These are phyloP conservation scores for Sphyrna mokarran DNA, from an alignment of 2,113 vertebrate genomes.

Conservation along the genomic window DNA sequence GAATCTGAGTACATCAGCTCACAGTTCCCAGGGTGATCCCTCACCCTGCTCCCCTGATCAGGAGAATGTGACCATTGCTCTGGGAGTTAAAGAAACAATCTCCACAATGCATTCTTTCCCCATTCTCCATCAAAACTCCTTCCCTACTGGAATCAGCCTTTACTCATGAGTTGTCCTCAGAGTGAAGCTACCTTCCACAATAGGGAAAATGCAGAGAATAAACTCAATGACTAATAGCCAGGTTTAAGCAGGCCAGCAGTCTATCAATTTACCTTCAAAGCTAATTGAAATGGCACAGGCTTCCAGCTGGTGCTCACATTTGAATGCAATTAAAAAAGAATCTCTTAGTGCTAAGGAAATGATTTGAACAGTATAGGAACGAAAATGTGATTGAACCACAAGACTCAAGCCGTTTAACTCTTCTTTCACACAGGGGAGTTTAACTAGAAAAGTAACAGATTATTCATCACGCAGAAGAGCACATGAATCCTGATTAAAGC, in stretches of 20 bases:
- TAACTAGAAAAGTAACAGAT: neutral
- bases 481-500: neutral
- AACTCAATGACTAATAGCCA: slow-evolving; percentile 13
- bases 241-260: neutral
- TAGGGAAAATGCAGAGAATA: neutral
- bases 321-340: slow-evolving; percentile 19
- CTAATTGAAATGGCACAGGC: neutral
- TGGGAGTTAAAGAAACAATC: too few relatives aligned
- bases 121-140: neutral
- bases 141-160: neutral
- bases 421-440: neutral
- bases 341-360: neutral
- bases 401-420: neutral
- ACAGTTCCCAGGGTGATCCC: too few relatives aligned
- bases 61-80: too few relatives aligned
- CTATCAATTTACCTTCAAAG: slow-evolving; percentile 30
- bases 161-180: neutral
- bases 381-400: neutral
- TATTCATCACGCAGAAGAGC: neutral
- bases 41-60: too few relatives aligned
- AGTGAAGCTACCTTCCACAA: neutral
- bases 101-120: neutral
- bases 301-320: slow-evolving; percentile 29
- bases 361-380: neutral
- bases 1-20: too few relatives aligned